These are phyloP conservation scores for Clinocottus analis DNA, from an alignment of 2,113 vertebrate species.

Conservation along the genomic window DNA sequence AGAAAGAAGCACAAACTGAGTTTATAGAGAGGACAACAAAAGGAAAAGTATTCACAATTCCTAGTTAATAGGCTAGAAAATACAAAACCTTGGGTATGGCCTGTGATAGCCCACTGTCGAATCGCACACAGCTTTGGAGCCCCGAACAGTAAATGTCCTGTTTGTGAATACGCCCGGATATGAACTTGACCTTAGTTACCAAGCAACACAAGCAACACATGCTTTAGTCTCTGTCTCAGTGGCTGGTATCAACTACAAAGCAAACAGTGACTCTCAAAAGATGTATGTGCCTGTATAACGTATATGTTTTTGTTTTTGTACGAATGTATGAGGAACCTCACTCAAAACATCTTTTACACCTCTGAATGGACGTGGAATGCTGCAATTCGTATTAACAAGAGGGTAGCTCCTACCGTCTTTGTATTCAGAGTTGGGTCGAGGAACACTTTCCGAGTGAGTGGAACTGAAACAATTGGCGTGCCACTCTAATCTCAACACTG, in stretches of 20 bases:
- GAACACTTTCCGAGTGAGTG: slow-evolving; percentile 64
- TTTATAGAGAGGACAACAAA: background rate
- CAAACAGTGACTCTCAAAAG: slow-evolving; percentile 18
- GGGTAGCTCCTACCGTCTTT: slow-evolving; percentile 40
- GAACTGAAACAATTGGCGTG: slow-evolving; percentile 64
- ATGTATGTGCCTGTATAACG: background rate
- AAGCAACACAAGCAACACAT: slow-evolving; percentile 44
- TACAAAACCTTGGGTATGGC: slow-evolving; percentile 12
- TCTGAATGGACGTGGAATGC: slow-evolving; percentile 49
- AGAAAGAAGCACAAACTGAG: background rate
- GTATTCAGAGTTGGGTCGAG: slow-evolving; percentile 59
- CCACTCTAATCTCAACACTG: slow-evolving; percentile 68
- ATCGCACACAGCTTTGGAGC: slow-evolving; percentile 16
- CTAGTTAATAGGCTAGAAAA: slow-evolving; percentile 5
- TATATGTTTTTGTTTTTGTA: background rate
- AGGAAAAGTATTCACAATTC: slow-evolving; percentile 6
- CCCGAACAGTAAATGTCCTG: slow-evolving; percentile 30
- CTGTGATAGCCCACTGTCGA: slow-evolving; percentile 37
- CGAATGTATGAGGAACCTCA: slow-evolving; percentile 14
- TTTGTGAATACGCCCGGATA: slow-evolving; percentile 44
- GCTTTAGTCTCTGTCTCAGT: slow-evolving; percentile 25
- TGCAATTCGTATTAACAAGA: slow-evolving; percentile 60
- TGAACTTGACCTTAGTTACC: slow-evolving; percentile 59
- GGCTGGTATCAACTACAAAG: slow-evolving; percentile 21
- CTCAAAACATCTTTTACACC: slow-evolving; percentile 27